phyloP scores from a whole-genome alignment of 1,140 invertebrate genomes.

The Aphis gossypii region DNA sequence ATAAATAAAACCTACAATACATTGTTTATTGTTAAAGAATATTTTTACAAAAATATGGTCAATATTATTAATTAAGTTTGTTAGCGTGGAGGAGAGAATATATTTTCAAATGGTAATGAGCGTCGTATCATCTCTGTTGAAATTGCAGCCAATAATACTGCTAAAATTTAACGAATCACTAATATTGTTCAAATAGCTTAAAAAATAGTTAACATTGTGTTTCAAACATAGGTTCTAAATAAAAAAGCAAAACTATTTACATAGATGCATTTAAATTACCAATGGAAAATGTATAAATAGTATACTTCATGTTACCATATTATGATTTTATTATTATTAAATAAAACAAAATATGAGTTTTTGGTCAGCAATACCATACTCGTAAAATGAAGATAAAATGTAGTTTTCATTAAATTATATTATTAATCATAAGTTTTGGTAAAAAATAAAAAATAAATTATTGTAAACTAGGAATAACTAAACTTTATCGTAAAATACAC shows the following conservation, averaged over 20 bases:
- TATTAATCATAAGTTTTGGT: not conserved
- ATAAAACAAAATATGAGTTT: not conserved
- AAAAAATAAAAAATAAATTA: not conserved
- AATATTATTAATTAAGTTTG: too few relatives aligned
- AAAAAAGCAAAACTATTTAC: not conserved
- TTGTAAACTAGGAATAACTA: not conserved
- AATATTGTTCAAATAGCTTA: not conserved
- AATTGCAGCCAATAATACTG: too few relatives aligned
- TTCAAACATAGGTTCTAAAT: too few relatives aligned
- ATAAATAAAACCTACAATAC: not conserved
- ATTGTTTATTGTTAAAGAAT: too few relatives aligned
- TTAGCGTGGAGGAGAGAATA: too few relatives aligned
- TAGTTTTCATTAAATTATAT: not conserved
- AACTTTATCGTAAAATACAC: not conserved
- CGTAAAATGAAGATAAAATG: not conserved
- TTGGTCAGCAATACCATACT: not conserved
- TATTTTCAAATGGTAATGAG: too few relatives aligned
- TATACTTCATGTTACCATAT: too few relatives aligned
- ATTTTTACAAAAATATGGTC: too few relatives aligned
- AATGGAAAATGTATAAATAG: not conserved
- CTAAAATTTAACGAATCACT: too few relatives aligned
- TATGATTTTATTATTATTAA: not conserved
- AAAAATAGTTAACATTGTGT: too few relatives aligned
- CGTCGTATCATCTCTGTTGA: too few relatives aligned
- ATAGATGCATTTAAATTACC: not conserved